These are phyloP conservation scores for Phenganax subtilis DNA, from an alignment of 92 coral and sea anemone species.

Conservation along the genomic window DNA sequence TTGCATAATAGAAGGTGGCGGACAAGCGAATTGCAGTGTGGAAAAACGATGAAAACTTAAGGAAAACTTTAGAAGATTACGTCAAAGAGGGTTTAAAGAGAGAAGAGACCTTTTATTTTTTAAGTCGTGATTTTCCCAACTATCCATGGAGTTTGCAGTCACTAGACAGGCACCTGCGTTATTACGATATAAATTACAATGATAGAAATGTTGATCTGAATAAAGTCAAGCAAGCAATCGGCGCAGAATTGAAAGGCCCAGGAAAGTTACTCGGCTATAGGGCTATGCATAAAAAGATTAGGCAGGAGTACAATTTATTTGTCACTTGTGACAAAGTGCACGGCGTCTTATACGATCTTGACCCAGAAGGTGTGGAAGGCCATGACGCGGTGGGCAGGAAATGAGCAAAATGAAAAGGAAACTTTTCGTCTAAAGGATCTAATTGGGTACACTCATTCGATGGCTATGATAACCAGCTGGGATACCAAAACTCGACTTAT, in stretches of 20 bases:
- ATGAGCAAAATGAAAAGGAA: no score
- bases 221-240: conserved; percentile 45
- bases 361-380: conserved; percentile 54
- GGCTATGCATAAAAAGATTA: conserved; percentile 49
- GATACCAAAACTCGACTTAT: no score
- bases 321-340: conserved; percentile 49
- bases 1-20: conserved; percentile 38
- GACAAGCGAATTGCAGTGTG: conserved; percentile 43
- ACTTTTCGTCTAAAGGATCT: no score
- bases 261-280: conserved; percentile 54
- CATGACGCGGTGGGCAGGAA: no score
- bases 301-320: conserved; percentile 35
- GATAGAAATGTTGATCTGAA: conserved; percentile 39
- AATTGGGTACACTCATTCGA: no score
- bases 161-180: conserved; percentile 48
- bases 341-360: conserved; percentile 50
- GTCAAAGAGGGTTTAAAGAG: conserved; percentile 48
- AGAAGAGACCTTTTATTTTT: conserved; percentile 45
- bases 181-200: conserved; percentile 49
- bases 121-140: conserved; percentile 48
- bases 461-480: no score
- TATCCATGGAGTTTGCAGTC: conserved; percentile 49
- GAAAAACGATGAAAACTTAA: conserved; percentile 44
- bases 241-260: conserved; percentile 49
- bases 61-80: conserved; percentile 39